Conservation (phyloP, 2,797 vertebrate genomes). For the Poeciliopsis turneri region DNA sequence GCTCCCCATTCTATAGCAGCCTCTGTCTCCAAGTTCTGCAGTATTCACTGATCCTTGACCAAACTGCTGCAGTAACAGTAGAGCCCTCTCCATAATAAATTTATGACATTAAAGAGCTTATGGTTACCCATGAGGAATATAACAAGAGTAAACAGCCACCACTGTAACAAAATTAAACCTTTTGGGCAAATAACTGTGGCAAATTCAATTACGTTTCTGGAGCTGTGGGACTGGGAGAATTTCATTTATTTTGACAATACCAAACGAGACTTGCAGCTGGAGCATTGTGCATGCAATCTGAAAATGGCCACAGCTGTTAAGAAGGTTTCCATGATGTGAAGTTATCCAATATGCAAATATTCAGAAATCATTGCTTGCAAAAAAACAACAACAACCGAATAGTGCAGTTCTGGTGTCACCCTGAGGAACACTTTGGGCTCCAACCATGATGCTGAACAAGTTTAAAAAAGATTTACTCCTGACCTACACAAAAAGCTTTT, state of each 20-base stretch:
- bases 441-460: conserved; percentile 58
- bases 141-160: conserved; percentile 39
- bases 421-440: conserved; percentile 13
- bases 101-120: conserved; percentile 50
- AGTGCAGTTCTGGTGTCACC: conserved; percentile 5
- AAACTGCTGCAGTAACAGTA: conserved; percentile 24
- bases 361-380: background rate
- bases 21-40: conserved; percentile 28
- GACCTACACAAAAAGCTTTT: background rate
- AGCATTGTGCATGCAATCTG: background rate
- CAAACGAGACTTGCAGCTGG: conserved; percentile 9
- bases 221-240: conserved; percentile 30
- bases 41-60: conserved; percentile 42
- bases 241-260: conserved; percentile 39
- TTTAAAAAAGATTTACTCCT: background rate
- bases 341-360: conserved; percentile 4
- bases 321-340: conserved; percentile 9
- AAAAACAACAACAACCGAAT: background rate
- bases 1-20: conserved; percentile 31
- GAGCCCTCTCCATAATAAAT: conserved; percentile 40
- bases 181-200: conserved; percentile 43
- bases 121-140: conserved; percentile 48
- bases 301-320: conserved; percentile 2
- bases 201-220: conserved; percentile 45
- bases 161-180: conserved; percentile 42